These are phyloP conservation scores for Xestia rhomboidea DNA, from an alignment of 2,888 invertebrate genomes.

Conservation along the genomic window DNA sequence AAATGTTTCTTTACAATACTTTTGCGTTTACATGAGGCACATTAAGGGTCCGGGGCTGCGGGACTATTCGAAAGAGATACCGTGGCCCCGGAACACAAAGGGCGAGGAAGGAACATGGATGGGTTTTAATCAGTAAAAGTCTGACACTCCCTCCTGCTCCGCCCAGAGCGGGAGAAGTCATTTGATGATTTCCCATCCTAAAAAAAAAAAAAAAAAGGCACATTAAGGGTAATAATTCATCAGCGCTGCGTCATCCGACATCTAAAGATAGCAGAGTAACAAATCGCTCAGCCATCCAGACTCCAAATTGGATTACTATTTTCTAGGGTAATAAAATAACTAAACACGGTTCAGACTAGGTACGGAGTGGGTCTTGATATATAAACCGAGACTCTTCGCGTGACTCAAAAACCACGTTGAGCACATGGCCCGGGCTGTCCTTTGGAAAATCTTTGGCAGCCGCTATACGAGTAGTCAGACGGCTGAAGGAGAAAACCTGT, in stretches of 20 bases:
- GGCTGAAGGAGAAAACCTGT: neutral
- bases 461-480: neutral
- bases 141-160: no score
- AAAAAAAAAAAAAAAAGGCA: no score
- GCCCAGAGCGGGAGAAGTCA: no score
- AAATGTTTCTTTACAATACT: neutral
- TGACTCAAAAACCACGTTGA: neutral
- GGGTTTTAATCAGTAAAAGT: no score
- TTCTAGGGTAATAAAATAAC: constrained; percentile 10
- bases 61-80: no score
- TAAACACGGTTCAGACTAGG: neutral
- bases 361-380: neutral
- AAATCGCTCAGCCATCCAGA: constrained; percentile 30
- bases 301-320: constrained; percentile 33
- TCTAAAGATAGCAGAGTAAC: constrained; percentile 41
- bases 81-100: no score
- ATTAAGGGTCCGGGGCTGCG: no score
- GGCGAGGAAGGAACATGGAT: no score
- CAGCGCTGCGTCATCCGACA: constrained; percentile 26
- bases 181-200: no score
- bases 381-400: neutral
- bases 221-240: constrained; percentile 41
- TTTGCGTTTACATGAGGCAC: neutral
- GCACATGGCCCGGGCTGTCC: neutral
- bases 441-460: neutral